Evolutionary conservation across 2,113 vertebrate species (phyloP).

Genomic region (Chloebia gouldiae): DNA sequence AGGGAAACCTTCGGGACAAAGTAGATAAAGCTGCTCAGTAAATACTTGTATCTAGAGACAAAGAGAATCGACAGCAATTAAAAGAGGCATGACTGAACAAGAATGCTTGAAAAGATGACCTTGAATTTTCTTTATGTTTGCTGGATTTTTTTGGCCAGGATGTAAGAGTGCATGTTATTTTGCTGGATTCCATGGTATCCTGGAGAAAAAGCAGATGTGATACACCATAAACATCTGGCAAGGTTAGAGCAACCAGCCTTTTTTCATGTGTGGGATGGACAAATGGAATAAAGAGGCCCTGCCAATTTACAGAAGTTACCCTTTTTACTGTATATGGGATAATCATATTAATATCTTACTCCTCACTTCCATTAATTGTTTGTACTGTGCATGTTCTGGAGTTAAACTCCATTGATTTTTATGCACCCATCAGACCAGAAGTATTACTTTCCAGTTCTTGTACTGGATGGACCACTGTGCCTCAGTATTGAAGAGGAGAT

Average conservation of each 20-base stretch:
- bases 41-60: background rate
- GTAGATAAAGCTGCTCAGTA: background rate
- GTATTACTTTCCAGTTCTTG: background rate
- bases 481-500: background rate
- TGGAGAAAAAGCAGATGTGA: background rate
- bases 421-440: background rate
- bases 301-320: background rate
- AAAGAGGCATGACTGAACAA: background rate
- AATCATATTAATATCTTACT: background rate
- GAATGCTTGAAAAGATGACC: background rate
- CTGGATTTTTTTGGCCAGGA: background rate
- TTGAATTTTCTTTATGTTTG: conserved; percentile 6
- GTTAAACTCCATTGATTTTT: background rate
- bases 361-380: background rate
- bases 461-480: background rate
- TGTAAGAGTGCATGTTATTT: background rate
- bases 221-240: background rate
- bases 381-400: background rate
- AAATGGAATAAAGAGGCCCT: background rate
- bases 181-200: background rate
- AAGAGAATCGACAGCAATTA: conserved; percentile 13
- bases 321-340: background rate
- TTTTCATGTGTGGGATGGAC: background rate
- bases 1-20: background rate
- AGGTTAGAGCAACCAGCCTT: background rate